Evolutionary conservation across 2,888 invertebrate species (phyloP).

Genomic region (Eumerus sabulonum): DNA sequence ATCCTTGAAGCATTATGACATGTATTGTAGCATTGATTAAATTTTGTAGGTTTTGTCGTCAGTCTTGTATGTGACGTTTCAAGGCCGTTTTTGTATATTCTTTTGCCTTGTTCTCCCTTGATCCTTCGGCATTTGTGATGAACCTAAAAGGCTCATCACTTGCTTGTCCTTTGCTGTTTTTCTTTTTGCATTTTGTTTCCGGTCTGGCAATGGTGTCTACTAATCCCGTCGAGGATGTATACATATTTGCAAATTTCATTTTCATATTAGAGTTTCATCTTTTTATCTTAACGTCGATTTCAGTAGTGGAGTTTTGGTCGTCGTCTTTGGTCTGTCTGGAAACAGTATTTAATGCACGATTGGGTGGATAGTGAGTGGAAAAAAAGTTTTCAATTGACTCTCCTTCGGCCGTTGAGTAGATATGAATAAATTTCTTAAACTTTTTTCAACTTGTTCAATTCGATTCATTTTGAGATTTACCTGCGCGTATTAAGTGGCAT

Average conservation of each 20-base stretch:
- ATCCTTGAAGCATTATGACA: constrained; percentile 12
- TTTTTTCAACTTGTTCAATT: no score
- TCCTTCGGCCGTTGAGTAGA: neutral
- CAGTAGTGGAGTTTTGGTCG: neutral
- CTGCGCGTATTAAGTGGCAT: no score
- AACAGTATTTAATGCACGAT: constrained; percentile 29
- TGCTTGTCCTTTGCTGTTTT: neutral
- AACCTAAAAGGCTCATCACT: no score
- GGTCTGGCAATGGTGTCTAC: neutral
- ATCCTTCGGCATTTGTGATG: no score
- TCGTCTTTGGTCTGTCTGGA: neutral
- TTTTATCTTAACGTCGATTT: constrained; percentile 3
- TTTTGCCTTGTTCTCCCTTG: no score
- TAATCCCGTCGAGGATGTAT: neutral
- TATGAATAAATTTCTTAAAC: no score
- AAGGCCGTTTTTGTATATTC: constrained; percentile 6
- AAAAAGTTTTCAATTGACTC: constrained; percentile 10
- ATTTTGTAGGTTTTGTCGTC: neutral
- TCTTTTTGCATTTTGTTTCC: neutral
- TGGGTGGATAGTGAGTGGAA: constrained; percentile 10
- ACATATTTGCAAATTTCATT: neutral
- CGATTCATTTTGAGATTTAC: no score
- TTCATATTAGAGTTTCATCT: neutral
- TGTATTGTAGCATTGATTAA: constrained; percentile 23
- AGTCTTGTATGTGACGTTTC: constrained; percentile 7